Percentiles rank a stretch among this genome's conserved stretches.
Evolutionary conservation across 2,888 invertebrate species (phyloP).

Genomic region (Sarcophaga caerulescens): DNA sequence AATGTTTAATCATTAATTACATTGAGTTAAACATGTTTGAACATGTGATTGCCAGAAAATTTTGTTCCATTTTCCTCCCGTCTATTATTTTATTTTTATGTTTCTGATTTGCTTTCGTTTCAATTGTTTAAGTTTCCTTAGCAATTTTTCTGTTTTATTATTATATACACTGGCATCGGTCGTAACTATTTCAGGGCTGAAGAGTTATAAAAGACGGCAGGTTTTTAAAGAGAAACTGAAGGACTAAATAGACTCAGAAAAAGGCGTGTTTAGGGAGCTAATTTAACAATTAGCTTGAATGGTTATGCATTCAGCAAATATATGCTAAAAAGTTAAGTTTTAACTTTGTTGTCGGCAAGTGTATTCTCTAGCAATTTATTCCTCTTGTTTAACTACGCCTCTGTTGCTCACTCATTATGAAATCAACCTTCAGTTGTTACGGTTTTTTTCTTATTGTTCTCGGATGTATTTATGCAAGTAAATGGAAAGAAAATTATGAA

Average conservation of each 20-base stretch:
- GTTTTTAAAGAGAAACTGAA: too few species aligned
- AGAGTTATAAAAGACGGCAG: too few species aligned
- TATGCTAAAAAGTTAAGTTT: too few species aligned
- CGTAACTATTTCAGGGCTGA: too few species aligned
- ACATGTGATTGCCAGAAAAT: conserved; percentile 45
- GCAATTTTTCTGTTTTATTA: background rate
- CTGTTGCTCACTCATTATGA: conserved; percentile 34
- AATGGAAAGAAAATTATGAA: conserved; percentile 40
- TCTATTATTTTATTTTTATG: background rate
- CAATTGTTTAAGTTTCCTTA: background rate
- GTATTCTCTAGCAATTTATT: too few species aligned
- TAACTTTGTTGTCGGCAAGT: too few species aligned
- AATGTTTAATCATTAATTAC: conserved; percentile 58
- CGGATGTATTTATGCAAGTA: conserved; percentile 19
- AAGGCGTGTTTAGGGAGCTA: too few species aligned
- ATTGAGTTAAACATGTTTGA: conserved; percentile 48
- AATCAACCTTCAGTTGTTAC: conserved; percentile 29
- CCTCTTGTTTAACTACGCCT: background rate
- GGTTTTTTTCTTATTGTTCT: conserved; percentile 37
- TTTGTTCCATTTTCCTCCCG: background rate
- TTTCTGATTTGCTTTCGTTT: background rate
- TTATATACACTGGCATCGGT: too few species aligned
- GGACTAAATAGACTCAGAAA: too few species aligned
- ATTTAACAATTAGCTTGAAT: too few species aligned
- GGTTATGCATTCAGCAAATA: too few species aligned